Base-by-base conservation (phyloP, 2,113 vertebrate species). In the Melanostigma gelatinosum region DNA sequence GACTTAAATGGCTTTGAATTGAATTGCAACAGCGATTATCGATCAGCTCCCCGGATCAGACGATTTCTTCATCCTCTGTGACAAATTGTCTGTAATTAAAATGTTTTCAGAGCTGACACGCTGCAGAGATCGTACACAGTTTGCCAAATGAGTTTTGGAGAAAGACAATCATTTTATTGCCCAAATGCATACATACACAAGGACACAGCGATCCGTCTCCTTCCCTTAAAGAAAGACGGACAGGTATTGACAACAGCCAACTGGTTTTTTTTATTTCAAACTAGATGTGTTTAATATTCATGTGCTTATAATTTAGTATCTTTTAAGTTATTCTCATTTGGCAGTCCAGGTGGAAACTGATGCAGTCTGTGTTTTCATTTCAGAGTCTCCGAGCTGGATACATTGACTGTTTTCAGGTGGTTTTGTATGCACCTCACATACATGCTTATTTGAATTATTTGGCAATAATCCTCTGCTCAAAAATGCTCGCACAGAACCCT, bases 41-140 rank as follows among this genome's bases (percentile, higher is more conserved):
- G n/a, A 75, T 64, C 16, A 9, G 48, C 22, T 32, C 70, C 67
- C 4, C 4, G 34, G 70, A 32, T 29, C 4, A 24, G 32, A 48
- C 7, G 3, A 74, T 80, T n/a, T 44, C 12, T 34, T 57, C 62
- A 8, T 42, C 48, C 46, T 40, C 62, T 34, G 36, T 57, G 50
- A 52, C 50, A 72, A 71, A 77, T 57, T 27, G 44, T 69, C 13
- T n/a, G 2, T 36, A 6, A 8, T 61, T 29, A 8, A 20, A 18
- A 38, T 4, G 36, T 71, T 70, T 36, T n/a, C n/a, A 44, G 32
- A 77, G 44, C n/a, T 4, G 40, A 72, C 38, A 29, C 1, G 0
- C 27, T 48, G 66, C 36, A 52, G 79, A 74, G 22, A 55, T 36
- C 36, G 3, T 13, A 36, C 4, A 79, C 36, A 72, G 29, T 48